Evolutionary conservation across 2,888 invertebrate genomes (phyloP), one percentile per base, ranked within the genome.

Genomic region (Elegia similella): DNA sequence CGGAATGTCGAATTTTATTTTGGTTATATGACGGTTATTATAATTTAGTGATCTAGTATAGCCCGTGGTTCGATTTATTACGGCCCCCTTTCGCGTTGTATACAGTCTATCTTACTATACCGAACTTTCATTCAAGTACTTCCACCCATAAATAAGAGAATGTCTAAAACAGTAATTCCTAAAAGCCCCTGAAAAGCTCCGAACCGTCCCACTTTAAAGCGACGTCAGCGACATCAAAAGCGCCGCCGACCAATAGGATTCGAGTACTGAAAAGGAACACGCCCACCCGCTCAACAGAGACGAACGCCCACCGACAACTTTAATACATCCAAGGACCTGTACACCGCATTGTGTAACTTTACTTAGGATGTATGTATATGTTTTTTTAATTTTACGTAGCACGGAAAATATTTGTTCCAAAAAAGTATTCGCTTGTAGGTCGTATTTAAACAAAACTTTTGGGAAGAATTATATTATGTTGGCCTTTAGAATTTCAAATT

Each of bases 211-310:
- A 69, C 88, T 89, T 60, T 77, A 72, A 69, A 89, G 89, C 83
- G 78, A 72, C 76, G 72, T 67, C 75, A 78, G 76, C 68, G 67
- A 75, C 63, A 70, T 81, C 70, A 82, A 80, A 82, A 67, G 71
- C 59, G 30, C 63, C 52, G 59, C 38, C 77, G 71, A 57, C 88
- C 88, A 87, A 88, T 88, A 59, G 68, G 63, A 67, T 70, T 61
- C 65, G 78, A 62, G 62, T 86, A 76, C 88, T 90, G 83, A 85
- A 88, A 80, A 89, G 89, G 68, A 83, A 70, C 84, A 88, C 90
- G 89, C 89, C 90, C 81, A 88, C 82, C 84, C 90, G 82, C 90
- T 91, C 62, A 83, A 79, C 69, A 89, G 88, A 76, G 85, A 86
- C 76, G 74, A 78, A 73, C 69, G 67, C 67, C 66, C 75, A 67